These are phyloP conservation scores for Epinephelus awoara DNA, from an alignment of 2,797 vertebrate genomes.

Conservation along the genomic window DNA sequence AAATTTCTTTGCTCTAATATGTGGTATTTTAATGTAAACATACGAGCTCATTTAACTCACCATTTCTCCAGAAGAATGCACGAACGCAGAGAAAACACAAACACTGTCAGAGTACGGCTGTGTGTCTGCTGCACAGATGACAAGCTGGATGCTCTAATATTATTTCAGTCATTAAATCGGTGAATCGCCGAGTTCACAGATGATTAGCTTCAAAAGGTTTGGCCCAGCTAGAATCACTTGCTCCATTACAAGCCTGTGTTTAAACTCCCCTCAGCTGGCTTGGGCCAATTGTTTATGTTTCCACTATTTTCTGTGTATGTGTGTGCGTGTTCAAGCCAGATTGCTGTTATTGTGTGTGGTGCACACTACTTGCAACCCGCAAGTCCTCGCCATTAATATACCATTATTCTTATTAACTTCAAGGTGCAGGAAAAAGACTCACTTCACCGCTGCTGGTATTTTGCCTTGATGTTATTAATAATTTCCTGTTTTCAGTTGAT, in stretches of 20 bases:
- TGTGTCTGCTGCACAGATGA: slow-evolving; percentile 87
- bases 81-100: slow-evolving; percentile 51
- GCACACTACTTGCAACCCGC: slow-evolving; percentile 35
- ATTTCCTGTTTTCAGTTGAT: slow-evolving; percentile 71
- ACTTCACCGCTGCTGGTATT: slow-evolving; percentile 45
- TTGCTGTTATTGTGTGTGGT: slow-evolving; percentile 65
- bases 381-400: slow-evolving; percentile 54
- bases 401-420: slow-evolving; percentile 60
- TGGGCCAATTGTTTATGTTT: slow-evolving; percentile 82
- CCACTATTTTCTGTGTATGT: slow-evolving; percentile 71
- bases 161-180: slow-evolving; percentile 86
- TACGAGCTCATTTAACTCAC: slow-evolving; percentile 25
- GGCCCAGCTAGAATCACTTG: slow-evolving; percentile 83
- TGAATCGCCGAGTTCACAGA: slow-evolving; percentile 84
- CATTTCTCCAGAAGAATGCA: slow-evolving; percentile 47
- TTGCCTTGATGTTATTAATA: slow-evolving; percentile 71
- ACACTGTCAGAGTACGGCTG: slow-evolving; percentile 41
- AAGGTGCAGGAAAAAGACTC: slow-evolving; percentile 54
- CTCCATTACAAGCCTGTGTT: slow-evolving; percentile 84
- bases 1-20: slow-evolving; percentile 1
- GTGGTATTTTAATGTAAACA: slow-evolving; percentile 22
- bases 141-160: slow-evolving; percentile 80
- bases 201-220: slow-evolving; percentile 88
- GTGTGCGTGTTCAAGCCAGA: slow-evolving; percentile 49
- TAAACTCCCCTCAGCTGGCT: slow-evolving; percentile 82